Evolutionary conservation across 2,888 invertebrate species (phyloP).

Genomic region (Drosophila merina): DNA sequence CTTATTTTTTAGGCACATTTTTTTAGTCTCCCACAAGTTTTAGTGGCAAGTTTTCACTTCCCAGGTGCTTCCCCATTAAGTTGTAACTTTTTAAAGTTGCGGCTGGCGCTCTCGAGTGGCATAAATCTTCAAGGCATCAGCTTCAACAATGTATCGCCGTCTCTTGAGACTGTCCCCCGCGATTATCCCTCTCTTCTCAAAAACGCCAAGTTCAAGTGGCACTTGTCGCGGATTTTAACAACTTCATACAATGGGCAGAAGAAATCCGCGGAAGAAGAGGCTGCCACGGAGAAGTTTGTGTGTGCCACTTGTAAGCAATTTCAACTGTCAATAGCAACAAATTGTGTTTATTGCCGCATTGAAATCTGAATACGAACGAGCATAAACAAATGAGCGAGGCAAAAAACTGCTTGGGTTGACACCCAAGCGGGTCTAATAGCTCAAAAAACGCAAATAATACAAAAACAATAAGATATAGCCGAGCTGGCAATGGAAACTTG

Average conservation of each 20-base stretch:
- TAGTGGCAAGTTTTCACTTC: slow-evolving; percentile 3
- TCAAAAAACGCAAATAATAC: slow-evolving; percentile 19
- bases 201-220: slow-evolving; percentile 67
- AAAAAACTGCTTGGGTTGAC: slow-evolving; percentile 74
- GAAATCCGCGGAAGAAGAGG: slow-evolving; percentile 29
- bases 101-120: slow-evolving; percentile 48
- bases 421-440: slow-evolving; percentile 67
- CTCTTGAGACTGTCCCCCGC: slow-evolving; percentile 42
- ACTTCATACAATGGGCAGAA: slow-evolving; percentile 61
- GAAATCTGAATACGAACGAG: slow-evolving; percentile 64
- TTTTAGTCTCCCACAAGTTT: background rate
- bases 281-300: slow-evolving; percentile 34
- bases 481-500: slow-evolving; percentile 68
- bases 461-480: background rate
- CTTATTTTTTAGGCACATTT: background rate
- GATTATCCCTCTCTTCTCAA: slow-evolving; percentile 17
- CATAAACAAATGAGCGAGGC: slow-evolving; percentile 39
- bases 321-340: slow-evolving; percentile 64
- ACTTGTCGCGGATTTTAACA: slow-evolving; percentile 74
- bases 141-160: slow-evolving; percentile 48
- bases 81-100: slow-evolving; percentile 21
- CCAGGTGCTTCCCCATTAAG: slow-evolving; percentile 38
- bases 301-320: slow-evolving; percentile 72
- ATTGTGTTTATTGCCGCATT: slow-evolving; percentile 37
- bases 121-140: slow-evolving; percentile 53